Evolutionary conservation across 1,140 invertebrate species (phyloP), one percentile per base, ranked within the genome.

Genomic region (Potamilus streckersoni): DNA sequence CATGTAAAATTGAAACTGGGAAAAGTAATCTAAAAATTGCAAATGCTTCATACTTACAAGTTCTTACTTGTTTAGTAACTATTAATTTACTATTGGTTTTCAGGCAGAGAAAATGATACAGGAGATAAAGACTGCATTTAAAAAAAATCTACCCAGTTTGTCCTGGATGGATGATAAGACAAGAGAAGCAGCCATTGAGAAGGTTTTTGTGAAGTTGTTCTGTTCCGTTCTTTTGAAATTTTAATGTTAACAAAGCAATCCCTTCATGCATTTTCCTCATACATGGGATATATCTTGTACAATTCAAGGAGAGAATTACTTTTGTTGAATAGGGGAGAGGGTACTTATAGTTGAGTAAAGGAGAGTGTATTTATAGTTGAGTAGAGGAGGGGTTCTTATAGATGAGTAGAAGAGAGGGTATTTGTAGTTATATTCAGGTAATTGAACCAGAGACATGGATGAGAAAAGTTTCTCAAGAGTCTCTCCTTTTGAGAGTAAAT

Each of bases 81-180:
- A 19, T 17, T 68, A 19, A 12, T 31, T 60, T 69, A 78, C 74
- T 67, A 78, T 80, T 61, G 11, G 61, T 83, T 84, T 83, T 57
- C 80, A 97, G 93, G 97, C 96, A 2, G 90, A 97, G 75, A 91
- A 93, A n/a, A 96, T 98, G 95, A 96, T 96, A 6, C 92, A 92
- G 80, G 93, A 95, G 77, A 93, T 98, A 62, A 95, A 96, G 82
- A 90, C 93, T 59, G 93, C 95, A 16, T 98, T 97, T 85, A 92
- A 94, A n/a, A 92, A 93, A 79, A 92, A 95, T 57, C 84, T 97
- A 4, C 91, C 93, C 16, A 91, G 93, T 68, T 93, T 94, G 1
- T 91, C 91, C 23, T 98, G 97, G 97, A 94, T 98, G 86, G 95
- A 97, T 78, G 89, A 92, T 27, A 92, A 94, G 59, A 97, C 96